These are phyloP conservation scores for Heliconius hewitsoni DNA, from an alignment of 1,140 invertebrate species.

Conservation along the genomic window DNA sequence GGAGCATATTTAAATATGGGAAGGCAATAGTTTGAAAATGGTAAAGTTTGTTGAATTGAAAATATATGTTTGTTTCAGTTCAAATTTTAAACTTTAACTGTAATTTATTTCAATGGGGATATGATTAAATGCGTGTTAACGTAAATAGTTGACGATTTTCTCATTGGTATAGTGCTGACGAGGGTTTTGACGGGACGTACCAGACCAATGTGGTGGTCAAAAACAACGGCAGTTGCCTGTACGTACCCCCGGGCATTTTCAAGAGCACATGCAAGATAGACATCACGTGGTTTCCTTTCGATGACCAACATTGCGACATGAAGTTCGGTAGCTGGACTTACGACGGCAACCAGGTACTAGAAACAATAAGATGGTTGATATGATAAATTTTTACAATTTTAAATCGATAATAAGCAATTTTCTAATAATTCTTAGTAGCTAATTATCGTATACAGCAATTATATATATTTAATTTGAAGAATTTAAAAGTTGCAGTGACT, in stretches of 20 bases:
- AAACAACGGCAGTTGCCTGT: slow-evolving; percentile 96
- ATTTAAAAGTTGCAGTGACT: not conserved
- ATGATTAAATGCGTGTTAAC: not conserved
- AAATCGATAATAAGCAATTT: not conserved
- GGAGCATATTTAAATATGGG: not conserved
- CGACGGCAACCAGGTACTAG: slow-evolving; percentile 92
- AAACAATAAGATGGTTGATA: not conserved
- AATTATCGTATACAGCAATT: not conserved
- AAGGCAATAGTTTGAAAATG: not conserved
- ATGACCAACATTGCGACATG: slow-evolving; percentile 98
- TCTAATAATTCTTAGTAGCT: not conserved
- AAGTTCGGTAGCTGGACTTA: slow-evolving; percentile 98
- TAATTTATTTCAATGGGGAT: not conserved
- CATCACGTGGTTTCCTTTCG: slow-evolving; percentile 99
- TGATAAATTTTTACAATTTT: not conserved
- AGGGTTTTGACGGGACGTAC: slow-evolving; percentile 98
- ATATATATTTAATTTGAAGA: not conserved
- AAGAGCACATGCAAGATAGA: slow-evolving; percentile 99
- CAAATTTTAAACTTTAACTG: not conserved
- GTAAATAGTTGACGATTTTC: slow-evolving; percentile 39
- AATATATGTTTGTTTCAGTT: not conserved
- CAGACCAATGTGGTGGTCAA: slow-evolving; percentile 98
- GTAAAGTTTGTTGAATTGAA: not conserved
- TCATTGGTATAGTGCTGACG: slow-evolving; percentile 91
- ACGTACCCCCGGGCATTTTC: slow-evolving; percentile 99